These are phyloP conservation scores for Cheilosia variabilis DNA, from an alignment of 2,888 invertebrate genomes.

Conservation along the genomic window DNA sequence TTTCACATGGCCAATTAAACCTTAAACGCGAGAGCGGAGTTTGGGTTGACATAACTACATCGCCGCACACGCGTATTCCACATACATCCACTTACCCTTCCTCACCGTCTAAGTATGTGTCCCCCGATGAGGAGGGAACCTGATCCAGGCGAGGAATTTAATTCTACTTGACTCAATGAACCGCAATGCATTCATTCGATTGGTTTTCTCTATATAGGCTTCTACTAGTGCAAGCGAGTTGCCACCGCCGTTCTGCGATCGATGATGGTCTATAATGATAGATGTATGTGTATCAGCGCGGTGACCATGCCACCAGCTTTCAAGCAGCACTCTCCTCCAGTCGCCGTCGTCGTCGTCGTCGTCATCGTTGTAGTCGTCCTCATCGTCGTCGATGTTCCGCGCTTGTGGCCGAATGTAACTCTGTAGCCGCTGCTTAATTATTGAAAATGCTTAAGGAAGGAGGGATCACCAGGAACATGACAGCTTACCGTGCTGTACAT, in stretches of 20 bases:
- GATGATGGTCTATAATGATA: conserved; percentile 72
- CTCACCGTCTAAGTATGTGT: neutral
- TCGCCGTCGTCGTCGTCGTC: conserved; percentile 30
- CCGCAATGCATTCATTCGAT: conserved; percentile 71
- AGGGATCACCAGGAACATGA: conserved; percentile 74
- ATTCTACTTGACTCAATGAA: conserved; percentile 73
- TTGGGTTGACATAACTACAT: conserved; percentile 54
- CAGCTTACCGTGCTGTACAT: conserved; percentile 76
- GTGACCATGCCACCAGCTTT: conserved; percentile 70
- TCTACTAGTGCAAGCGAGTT: conserved; percentile 40
- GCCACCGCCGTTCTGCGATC: conserved; percentile 58
- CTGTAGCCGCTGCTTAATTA: conserved; percentile 74
- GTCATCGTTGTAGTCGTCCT: conserved; percentile 8
- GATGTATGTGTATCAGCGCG: conserved; percentile 70
- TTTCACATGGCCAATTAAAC: conserved; percentile 65
- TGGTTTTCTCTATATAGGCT: conserved; percentile 56
- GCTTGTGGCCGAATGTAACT: conserved; percentile 69
- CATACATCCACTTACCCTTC: neutral
- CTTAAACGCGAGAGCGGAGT: conserved; percentile 37
- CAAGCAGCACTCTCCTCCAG: conserved; percentile 35
- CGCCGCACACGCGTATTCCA: conserved; percentile 52
- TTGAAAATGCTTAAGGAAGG: conserved; percentile 76
- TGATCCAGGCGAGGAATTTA: conserved; percentile 69
- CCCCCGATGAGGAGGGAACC: conserved; percentile 55
- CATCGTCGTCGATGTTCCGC: conserved; percentile 48